phyloP scores from a whole-genome alignment of 2,888 invertebrate genomes.

The Halocaridina rubra region DNA sequence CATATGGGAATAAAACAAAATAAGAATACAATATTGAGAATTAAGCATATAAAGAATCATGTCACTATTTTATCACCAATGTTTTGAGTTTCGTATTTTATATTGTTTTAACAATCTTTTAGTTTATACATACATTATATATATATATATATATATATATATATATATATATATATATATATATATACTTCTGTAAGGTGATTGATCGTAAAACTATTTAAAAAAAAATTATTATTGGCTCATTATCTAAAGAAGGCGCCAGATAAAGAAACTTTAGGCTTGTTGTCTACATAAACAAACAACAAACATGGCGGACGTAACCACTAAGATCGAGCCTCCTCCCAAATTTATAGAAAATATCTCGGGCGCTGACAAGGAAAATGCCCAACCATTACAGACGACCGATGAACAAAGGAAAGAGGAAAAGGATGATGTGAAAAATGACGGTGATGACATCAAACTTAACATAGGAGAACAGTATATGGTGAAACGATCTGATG shows the following conservation, averaged over 20 bases:
- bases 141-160: neutral
- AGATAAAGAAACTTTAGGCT: neutral
- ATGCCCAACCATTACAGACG: slow-evolving; percentile 26
- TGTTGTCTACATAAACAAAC: slow-evolving; percentile 10
- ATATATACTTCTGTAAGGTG: too few relatives aligned
- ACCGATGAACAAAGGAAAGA: slow-evolving; percentile 1
- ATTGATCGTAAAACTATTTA: neutral
- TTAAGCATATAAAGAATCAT: too few relatives aligned
- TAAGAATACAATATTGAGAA: too few relatives aligned
- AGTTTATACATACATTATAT: neutral
- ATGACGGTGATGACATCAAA: slow-evolving; percentile 49
- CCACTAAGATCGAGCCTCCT: slow-evolving; percentile 8
- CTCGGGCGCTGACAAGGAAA: slow-evolving; percentile 35
- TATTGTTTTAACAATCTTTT: too few relatives aligned
- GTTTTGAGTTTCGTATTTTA: too few relatives aligned
- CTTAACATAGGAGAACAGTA: slow-evolving; percentile 59
- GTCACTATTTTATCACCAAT: too few relatives aligned
- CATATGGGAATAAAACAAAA: too few relatives aligned
- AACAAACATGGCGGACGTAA: slow-evolving; percentile 33
- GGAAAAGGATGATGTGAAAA: slow-evolving; percentile 22
- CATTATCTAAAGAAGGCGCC: neutral
- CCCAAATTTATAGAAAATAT: neutral
- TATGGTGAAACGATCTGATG: slow-evolving; percentile 50
- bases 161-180: neutral
- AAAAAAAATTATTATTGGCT: neutral